A percentile compares a stretch with the other conserved stretches of the same genome.
Conservation (phyloP, 2,113 vertebrate species). For the Gasterosteus aculeatus region DNA sequence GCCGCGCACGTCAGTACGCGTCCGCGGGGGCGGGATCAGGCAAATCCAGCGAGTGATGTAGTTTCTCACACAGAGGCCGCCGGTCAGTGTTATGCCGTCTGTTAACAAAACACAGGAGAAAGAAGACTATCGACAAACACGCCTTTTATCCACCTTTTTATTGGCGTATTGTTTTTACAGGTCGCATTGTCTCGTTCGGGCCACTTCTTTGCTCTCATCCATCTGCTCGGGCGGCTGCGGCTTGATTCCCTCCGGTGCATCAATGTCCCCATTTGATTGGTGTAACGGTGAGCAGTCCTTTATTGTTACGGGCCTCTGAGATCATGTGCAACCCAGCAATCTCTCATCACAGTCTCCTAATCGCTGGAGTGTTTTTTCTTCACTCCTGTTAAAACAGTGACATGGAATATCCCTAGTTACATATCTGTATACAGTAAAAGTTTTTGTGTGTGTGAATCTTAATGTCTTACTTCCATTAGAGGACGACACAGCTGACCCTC, state of each 20-base stretch:
- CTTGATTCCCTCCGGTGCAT: constrained; percentile 72
- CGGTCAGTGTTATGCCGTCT: constrained; percentile 52
- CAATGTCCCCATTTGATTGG: constrained; percentile 80
- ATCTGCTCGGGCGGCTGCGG: constrained; percentile 46
- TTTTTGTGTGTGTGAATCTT: constrained; percentile 7
- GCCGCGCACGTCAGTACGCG: constrained; percentile 24
- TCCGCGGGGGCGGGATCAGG: constrained; percentile 43
- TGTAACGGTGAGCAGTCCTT: constrained; percentile 87
- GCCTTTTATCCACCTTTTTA: not conserved
- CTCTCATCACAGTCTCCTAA: no score
- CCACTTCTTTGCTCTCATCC: constrained; percentile 17
- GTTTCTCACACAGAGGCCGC: constrained; percentile 59
- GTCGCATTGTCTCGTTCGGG: constrained; percentile 24
- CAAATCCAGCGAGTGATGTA: constrained; percentile 39
- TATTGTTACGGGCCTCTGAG: not conserved
- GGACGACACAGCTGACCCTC: constrained; percentile 30
- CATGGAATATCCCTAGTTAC: no score
- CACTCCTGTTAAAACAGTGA: no score
- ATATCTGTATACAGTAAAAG: no score
- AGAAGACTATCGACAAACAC: not conserved
- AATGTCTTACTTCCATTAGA: constrained; percentile 9
- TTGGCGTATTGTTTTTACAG: not conserved
- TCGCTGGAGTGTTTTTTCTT: no score
- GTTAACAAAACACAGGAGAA: constrained; percentile 31
- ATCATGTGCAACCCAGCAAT: no score